phyloP scores from a whole-genome alignment of 2,113 vertebrate species.

The Orthonyx spaldingii region DNA sequence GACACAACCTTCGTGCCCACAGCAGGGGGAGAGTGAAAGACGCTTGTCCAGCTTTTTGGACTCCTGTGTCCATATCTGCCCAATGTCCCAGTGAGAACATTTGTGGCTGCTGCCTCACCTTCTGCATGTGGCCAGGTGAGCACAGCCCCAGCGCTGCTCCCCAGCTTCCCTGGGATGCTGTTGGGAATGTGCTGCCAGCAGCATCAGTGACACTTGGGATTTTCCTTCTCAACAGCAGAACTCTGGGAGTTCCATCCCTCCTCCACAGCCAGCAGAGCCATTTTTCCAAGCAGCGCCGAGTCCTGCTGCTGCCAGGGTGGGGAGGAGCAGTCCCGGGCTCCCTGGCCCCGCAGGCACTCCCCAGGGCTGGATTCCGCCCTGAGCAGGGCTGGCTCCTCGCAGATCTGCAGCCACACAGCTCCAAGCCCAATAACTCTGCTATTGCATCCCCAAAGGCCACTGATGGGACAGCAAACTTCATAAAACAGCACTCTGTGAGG shows the following conservation, averaged over 20 bases:
- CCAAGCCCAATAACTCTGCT: neutral
- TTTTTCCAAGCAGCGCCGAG: neutral
- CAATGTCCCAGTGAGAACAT: fast-evolving
- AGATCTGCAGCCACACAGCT: neutral
- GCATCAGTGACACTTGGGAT: neutral
- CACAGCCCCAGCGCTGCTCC: neutral
- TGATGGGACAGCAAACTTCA: neutral
- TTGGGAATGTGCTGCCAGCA: neutral
- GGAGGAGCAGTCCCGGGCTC: no score
- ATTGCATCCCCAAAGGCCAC: neutral
- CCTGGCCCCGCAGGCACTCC: no score
- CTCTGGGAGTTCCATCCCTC: neutral
- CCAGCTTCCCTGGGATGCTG: no score
- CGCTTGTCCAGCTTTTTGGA: neutral
- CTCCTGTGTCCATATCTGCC: neutral
- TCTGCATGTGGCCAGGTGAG: neutral
- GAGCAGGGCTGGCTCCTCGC: neutral
- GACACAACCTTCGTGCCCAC: neutral
- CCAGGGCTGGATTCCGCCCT: no score
- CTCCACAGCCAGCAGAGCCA: neutral
- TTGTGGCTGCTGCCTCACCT: neutral
- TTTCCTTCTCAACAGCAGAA: neutral
- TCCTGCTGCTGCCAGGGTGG: neutral
- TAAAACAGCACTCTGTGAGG: neutral
- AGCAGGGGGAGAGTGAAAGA: neutral